Evolutionary conservation across 1,140 invertebrate genomes (phyloP).

Genomic region (Hydropsyche tenuis): DNA sequence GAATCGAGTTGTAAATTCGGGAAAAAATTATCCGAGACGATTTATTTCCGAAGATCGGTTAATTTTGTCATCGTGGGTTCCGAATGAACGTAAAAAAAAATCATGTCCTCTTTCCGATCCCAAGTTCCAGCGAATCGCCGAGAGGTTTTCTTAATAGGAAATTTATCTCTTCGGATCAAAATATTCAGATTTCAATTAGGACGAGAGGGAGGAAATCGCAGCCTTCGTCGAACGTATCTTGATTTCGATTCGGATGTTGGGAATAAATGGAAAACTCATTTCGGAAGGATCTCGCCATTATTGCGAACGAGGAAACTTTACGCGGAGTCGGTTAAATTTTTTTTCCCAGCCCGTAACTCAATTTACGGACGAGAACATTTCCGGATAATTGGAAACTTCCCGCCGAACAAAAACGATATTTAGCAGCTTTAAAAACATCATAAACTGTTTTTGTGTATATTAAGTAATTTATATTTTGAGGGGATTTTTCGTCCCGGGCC

Average conservation of each 20-base stretch:
- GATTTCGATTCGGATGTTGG: slow-evolving; percentile 29
- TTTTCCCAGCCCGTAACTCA: background rate
- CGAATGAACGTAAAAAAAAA: no score
- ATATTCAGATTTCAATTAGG: slow-evolving; percentile 33
- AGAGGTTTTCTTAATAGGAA: background rate
- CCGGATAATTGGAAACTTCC: no score
- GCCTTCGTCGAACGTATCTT: slow-evolving; percentile 12
- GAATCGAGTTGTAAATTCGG: no score
- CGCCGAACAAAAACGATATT: no score
- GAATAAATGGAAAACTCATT: slow-evolving; percentile 35
- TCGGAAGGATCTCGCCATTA: slow-evolving; percentile 6
- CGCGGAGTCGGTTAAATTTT: background rate
- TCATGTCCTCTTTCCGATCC: no score
- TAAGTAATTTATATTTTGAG: no score
- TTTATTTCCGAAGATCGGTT: no score
- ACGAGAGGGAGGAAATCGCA: background rate
- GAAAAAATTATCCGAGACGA: no score
- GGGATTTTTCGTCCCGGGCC: no score
- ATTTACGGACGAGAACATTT: background rate
- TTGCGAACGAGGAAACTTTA: slow-evolving; percentile 12
- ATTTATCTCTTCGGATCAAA: slow-evolving; percentile 21
- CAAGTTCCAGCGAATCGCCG: background rate
- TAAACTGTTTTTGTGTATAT: no score
- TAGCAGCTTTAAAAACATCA: no score
- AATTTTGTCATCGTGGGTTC: no score